These are phyloP conservation scores for Arizona elegans DNA, from an alignment of 2,113 vertebrate genomes.

Conservation along the genomic window DNA sequence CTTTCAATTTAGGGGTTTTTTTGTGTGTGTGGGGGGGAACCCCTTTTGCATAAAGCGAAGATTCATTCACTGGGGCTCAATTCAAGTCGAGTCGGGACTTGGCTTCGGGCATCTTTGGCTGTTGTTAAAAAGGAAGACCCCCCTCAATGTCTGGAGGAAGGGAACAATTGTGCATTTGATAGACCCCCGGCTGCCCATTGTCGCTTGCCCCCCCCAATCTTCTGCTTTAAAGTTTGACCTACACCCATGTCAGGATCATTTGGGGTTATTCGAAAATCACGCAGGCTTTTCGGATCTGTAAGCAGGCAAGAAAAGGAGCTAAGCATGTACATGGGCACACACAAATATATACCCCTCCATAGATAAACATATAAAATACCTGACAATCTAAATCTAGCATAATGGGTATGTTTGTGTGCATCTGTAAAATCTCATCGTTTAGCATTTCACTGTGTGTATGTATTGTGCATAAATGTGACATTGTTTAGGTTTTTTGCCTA, in stretches of 20 bases:
- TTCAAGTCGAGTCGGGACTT: neutral
- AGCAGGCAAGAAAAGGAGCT: neutral
- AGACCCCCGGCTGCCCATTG: neutral
- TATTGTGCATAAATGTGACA: neutral
- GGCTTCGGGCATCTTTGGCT: neutral
- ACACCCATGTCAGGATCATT: neutral
- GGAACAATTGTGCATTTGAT: neutral
- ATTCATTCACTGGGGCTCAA: neutral
- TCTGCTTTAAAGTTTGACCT: neutral
- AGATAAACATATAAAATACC: neutral
- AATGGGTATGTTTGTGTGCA: neutral
- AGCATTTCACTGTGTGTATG: neutral
- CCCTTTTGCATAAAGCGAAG: neutral
- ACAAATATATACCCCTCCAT: neutral
- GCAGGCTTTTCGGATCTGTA: neutral
- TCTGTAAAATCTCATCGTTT: neutral
- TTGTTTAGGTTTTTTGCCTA: neutral
- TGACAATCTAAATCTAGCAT: neutral
- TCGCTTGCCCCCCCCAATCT: neutral
- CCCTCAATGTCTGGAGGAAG: neutral
- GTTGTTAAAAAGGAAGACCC: neutral
- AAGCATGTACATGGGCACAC: neutral
- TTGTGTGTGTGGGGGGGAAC: too few relatives aligned
- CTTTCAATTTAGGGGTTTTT: neutral
- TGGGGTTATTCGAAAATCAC: neutral